Evolutionary conservation across 2,888 invertebrate genomes (phyloP).

Genomic region (Antheraea yamamai): DNA sequence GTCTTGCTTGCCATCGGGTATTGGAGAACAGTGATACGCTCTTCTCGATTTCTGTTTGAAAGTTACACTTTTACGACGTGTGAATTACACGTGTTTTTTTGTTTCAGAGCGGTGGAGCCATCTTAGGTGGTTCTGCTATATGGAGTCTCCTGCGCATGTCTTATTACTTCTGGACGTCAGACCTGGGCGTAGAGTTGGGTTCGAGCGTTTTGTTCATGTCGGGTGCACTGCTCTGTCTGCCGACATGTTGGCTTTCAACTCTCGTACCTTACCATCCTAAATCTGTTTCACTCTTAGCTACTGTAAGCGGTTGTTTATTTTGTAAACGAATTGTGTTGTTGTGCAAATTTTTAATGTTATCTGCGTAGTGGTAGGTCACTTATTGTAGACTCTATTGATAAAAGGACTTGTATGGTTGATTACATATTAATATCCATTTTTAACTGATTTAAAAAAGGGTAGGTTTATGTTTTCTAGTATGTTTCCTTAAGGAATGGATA

Average conservation of each 20-base stretch:
- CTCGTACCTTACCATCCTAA: slow-evolving; percentile 65
- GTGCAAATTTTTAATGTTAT: not conserved
- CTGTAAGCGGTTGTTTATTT: slow-evolving; percentile 44
- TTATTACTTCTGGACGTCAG: slow-evolving; percentile 74
- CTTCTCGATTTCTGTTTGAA: too few relatives aligned
- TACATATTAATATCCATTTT: too few relatives aligned
- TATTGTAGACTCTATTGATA: too few relatives aligned
- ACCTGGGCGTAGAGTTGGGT: slow-evolving; percentile 66
- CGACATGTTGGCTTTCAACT: slow-evolving; percentile 71
- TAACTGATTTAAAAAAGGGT: too few relatives aligned
- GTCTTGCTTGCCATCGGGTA: too few relatives aligned
- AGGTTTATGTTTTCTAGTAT: too few relatives aligned
- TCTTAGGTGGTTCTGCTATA: slow-evolving; percentile 62
- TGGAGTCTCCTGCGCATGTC: slow-evolving; percentile 70
- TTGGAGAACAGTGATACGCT: too few relatives aligned
- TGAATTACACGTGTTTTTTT: not conserved
- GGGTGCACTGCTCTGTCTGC: slow-evolving; percentile 67
- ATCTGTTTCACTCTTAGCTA: slow-evolving; percentile 52
- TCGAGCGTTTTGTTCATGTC: slow-evolving; percentile 57
- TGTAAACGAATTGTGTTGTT: not conserved
- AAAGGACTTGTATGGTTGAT: too few relatives aligned
- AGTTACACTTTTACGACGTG: not conserved
- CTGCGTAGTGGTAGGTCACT: not conserved
- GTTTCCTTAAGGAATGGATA: too few relatives aligned
- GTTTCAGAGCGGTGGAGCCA: slow-evolving; percentile 66